Percentiles rank a stretch among this genome's conserved stretches.
Conservation (phyloP, 1,140 invertebrate species). For the Drosophila chauvacae region DNA sequence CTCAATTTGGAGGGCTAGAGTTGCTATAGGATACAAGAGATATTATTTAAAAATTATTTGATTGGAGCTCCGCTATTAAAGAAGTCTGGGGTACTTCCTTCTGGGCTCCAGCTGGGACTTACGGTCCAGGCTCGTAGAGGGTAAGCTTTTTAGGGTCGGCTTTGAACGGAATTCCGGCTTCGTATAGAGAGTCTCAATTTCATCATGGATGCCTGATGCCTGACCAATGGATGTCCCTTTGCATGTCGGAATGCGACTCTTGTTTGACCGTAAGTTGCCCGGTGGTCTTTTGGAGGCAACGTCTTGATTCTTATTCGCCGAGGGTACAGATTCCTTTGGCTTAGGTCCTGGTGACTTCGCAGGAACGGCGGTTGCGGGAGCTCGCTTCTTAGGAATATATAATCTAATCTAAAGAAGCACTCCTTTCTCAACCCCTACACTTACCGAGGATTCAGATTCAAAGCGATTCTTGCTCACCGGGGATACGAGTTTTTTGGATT, state of each 20-base stretch:
- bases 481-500: not conserved
- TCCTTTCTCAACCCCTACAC: not conserved
- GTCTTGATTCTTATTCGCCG: not conserved
- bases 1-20: not conserved
- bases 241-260: no score
- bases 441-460: not conserved
- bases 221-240: no score
- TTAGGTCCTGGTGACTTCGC: not conserved
- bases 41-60: not conserved
- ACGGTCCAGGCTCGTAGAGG: not conserved
- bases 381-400: not conserved
- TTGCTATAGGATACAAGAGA: not conserved
- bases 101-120: no score
- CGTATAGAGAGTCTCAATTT: not conserved
- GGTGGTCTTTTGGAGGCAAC: not conserved
- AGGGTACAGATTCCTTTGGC: not conserved
- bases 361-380: not conserved
- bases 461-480: not conserved
- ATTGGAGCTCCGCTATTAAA: no score
- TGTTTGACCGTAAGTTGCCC: not conserved
- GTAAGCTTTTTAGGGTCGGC: no score
- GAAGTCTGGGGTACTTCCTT: no score
- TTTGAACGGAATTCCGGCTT: not conserved
- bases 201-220: no score
- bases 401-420: not conserved